Evolutionary conservation across 2,113 vertebrate species (phyloP), one percentile per base, ranked within the genome.

Genomic region (Antigone vipio): DNA sequence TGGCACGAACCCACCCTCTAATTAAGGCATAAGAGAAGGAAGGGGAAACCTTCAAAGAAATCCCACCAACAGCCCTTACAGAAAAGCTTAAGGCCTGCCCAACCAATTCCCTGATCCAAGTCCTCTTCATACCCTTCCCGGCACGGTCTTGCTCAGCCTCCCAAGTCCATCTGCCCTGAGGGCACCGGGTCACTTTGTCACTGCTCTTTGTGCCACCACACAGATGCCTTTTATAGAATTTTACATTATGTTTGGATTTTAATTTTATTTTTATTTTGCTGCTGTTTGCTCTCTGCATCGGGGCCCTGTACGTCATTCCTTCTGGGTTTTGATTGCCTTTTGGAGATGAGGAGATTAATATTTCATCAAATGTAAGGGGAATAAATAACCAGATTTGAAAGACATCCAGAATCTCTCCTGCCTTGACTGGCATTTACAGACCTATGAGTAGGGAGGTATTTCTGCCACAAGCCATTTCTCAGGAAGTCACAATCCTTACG

Each of bases 251-350:
- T 75, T 93, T 45, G 56, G 21, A 40, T 32, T 85, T 64, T 63
- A 27, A 55, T 80, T 87, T 91, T 20, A 42, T 50, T 89, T 95
- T 56, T 42, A 35, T 81, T 91, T 78, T 35, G 21, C 30, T 91
- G 35, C 14, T 67, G 85, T 91, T 45, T 81, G 66, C 62, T 85
- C 30, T 62, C 47, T 88, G 11, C 62, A n/a, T 59, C 1, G 0
- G 64, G 63, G 63, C 49, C 30, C 62, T 12, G 44, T 89, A 81
- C 5, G 1, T 95, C 94, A 87, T 60, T 63, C 59, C 59, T 77
- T 80, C 72, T 78, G 30, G 11, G 69, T n/a, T 95, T 95, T 97
- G 84, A 94, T 96, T 95, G 93, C 66, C 89, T 96, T 96, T 75
- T 85, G 84, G 87, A 96, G 77, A 85, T 75, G 80, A 94, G 73